A percentile compares a stretch with the other conserved stretches of the same genome.
These are phyloP conservation scores for Syrmaticus mikado DNA, from an alignment of 2,113 vertebrate species.

Conservation along the genomic window DNA sequence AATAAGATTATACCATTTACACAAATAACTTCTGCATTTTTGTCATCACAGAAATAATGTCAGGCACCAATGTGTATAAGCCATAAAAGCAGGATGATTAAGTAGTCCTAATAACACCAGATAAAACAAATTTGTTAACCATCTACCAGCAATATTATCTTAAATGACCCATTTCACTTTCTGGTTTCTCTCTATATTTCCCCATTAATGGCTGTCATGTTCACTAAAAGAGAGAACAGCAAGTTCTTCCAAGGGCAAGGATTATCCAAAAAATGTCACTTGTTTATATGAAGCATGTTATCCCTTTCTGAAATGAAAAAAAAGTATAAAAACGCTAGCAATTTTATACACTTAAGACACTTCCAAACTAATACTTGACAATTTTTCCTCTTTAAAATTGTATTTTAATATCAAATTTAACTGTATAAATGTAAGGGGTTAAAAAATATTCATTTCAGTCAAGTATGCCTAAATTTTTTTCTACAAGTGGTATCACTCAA, in stretches of 20 bases:
- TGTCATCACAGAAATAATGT: background rate
- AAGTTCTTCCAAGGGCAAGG: background rate
- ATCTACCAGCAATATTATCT: background rate
- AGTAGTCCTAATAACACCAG: background rate
- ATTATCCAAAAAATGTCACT: background rate
- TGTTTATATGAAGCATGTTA: background rate
- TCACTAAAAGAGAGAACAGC: background rate
- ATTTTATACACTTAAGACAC: background rate
- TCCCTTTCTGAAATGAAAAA: background rate
- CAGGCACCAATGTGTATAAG: background rate
- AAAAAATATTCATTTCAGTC: background rate
- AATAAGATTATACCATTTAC: conserved; percentile 39
- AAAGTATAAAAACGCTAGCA: background rate
- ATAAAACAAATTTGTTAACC: background rate
- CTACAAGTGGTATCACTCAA: background rate
- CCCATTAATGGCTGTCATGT: background rate
- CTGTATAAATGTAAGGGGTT: background rate
- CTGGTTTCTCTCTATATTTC: background rate
- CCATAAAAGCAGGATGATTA: background rate
- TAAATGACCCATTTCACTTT: background rate
- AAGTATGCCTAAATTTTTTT: background rate
- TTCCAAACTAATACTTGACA: background rate
- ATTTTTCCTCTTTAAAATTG: background rate
- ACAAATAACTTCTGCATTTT: conserved; percentile 33
- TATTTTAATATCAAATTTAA: background rate